Percentiles rank a stretch among this genome's conserved stretches.
Conservation (phyloP, 1,140 invertebrate genomes). For the Hypothenemus hampei region DNA sequence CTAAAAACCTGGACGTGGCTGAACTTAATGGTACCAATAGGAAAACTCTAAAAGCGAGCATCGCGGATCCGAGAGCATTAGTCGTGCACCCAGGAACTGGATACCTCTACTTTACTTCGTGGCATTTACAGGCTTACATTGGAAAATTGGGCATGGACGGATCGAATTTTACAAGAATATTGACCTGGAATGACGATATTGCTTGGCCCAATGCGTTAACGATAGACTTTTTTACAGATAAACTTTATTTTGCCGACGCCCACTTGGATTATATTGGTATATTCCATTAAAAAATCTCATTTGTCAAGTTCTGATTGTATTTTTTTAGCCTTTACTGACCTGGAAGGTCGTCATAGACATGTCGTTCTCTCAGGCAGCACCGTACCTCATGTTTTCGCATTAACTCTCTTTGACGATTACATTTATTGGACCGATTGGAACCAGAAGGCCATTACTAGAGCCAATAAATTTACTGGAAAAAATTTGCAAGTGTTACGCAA, state of each 20-base stretch:
- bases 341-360: slow-evolving; percentile 82
- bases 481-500: slow-evolving; percentile 77
- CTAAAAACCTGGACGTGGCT: slow-evolving; percentile 87
- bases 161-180: slow-evolving; percentile 79
- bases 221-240: slow-evolving; percentile 93
- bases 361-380: slow-evolving; percentile 71
- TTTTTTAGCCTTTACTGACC: slow-evolving; percentile 71
- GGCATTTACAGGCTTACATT: slow-evolving; percentile 95
- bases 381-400: slow-evolving; percentile 91
- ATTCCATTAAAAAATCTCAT: neutral
- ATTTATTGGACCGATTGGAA: slow-evolving; percentile 99
- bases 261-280: slow-evolving; percentile 88
- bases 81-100: slow-evolving; percentile 93
- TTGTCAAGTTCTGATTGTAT: neutral
- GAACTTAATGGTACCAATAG: slow-evolving; percentile 90
- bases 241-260: slow-evolving; percentile 96
- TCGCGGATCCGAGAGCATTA: slow-evolving; percentile 89
- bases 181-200: slow-evolving; percentile 90
- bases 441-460: slow-evolving; percentile 77
- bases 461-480: slow-evolving; percentile 83
- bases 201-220: slow-evolving; percentile 98
- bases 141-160: slow-evolving; percentile 98
- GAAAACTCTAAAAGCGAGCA: slow-evolving; percentile 79
- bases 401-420: slow-evolving; percentile 89
- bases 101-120: slow-evolving; percentile 93